Conservation (phyloP, 2,113 vertebrate species). For the Dryoscopus gambensis region DNA sequence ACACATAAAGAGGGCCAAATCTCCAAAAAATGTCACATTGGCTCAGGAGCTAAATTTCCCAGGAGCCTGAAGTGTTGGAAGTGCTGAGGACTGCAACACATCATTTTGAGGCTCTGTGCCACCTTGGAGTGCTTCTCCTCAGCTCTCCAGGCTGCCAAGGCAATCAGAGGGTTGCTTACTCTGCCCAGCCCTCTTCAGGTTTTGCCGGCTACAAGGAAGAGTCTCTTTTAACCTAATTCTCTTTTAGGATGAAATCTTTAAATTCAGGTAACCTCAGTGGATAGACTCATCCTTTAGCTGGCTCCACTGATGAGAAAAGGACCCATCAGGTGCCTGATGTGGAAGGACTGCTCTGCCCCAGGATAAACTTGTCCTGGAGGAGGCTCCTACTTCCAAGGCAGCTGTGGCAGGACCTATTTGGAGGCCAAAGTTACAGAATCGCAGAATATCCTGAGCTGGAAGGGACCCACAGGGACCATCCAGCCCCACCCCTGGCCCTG, state of each 20-base stretch:
- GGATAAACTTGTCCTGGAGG: not conserved
- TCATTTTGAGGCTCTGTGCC: not conserved
- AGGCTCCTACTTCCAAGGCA: not conserved
- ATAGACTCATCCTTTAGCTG: not conserved
- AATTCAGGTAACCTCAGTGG: not conserved
- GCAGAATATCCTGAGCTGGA: not conserved
- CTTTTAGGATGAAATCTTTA: not conserved
- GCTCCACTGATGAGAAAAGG: not conserved
- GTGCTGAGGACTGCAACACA: not conserved
- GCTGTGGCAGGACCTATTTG: not conserved
- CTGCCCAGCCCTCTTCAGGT: not conserved
- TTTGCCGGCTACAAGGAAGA: not conserved
- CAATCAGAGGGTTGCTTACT: not conserved
- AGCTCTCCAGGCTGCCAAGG: not conserved
- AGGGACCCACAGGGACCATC: not conserved
- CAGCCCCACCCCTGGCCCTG: fast-evolving
- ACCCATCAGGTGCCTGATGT: not conserved
- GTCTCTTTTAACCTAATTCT: not conserved
- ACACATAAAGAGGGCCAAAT: not conserved
- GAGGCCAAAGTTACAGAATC: not conserved
- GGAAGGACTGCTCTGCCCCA: not conserved
- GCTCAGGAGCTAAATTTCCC: slow-evolving; percentile 12
- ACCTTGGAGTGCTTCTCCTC: not conserved
- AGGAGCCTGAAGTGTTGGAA: not conserved
- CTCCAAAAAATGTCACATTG: not conserved